A percentile compares a stretch with the other conserved stretches of the same genome.
phyloP scores from a whole-genome alignment of 2,888 invertebrate genomes.

The Dexiosoma caninum region DNA sequence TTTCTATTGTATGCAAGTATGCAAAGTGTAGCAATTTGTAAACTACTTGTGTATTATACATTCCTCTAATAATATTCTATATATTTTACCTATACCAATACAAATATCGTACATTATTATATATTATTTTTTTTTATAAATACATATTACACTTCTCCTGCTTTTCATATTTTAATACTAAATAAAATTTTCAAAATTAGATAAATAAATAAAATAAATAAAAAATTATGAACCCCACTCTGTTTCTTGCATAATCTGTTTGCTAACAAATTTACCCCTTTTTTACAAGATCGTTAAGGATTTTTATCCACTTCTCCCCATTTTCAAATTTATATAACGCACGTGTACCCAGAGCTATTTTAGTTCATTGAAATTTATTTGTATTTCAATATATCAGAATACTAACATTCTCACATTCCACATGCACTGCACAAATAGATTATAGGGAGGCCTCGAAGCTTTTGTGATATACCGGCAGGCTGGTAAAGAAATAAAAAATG shows the following conservation, averaged over 20 bases:
- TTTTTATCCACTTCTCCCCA: not conserved
- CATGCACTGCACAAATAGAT: not conserved
- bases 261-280: not conserved
- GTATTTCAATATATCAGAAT: not conserved
- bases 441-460: not conserved
- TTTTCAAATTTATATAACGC: not conserved
- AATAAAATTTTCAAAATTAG: slow-evolving; percentile 47
- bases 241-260: not conserved
- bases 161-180: slow-evolving; percentile 71
- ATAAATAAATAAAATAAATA: too few species aligned
- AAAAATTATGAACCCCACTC: not conserved
- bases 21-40: slow-evolving; percentile 47
- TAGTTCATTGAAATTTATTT: not conserved
- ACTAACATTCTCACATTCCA: slow-evolving; percentile 1
- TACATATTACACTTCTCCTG: slow-evolving; percentile 59
- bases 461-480: too few species aligned
- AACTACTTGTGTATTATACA: not conserved
- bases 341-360: not conserved
- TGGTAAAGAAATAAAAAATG: too few species aligned
- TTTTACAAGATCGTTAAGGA: not conserved
- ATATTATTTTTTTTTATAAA: slow-evolving; percentile 20
- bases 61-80: slow-evolving; percentile 34
- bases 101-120: slow-evolving; percentile 39
- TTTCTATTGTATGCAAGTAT: slow-evolving; percentile 64
- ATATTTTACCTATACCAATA: not conserved